These are phyloP conservation scores for Helicorthomorpha holstii DNA, from an alignment of 1,140 invertebrate genomes.

Conservation along the genomic window DNA sequence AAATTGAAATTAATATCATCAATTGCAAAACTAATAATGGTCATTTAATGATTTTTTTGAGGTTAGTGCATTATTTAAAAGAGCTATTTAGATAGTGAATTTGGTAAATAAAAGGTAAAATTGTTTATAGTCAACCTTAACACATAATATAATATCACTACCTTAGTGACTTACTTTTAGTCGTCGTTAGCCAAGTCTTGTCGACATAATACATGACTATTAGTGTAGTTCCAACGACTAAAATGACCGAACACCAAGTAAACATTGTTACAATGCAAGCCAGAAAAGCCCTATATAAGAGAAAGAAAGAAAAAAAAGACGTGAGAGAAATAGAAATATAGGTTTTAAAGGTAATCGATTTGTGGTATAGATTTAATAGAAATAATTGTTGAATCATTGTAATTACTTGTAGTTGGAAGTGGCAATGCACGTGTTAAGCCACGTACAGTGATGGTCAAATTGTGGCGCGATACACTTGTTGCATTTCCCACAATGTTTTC, in stretches of 20 bases:
- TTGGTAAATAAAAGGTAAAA: too few species aligned
- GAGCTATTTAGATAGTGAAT: background rate
- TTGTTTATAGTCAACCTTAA: too few species aligned
- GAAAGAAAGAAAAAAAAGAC: background rate
- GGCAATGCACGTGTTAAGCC: conserved; percentile 93
- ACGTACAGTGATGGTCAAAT: conserved; percentile 92
- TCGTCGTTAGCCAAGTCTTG: background rate
- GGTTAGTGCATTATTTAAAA: background rate
- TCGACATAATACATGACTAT: background rate
- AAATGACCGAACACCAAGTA: background rate
- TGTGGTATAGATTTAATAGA: too few species aligned
- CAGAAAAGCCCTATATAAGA: background rate
- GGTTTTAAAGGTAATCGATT: too few species aligned
- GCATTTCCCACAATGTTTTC: conserved; percentile 90
- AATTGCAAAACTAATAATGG: background rate
- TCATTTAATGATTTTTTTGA: background rate
- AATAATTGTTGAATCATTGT: too few species aligned
- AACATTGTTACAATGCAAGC: background rate
- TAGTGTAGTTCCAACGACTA: background rate
- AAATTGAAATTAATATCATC: too few species aligned
- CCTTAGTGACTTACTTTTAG: too few species aligned
- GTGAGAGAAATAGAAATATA: too few species aligned
- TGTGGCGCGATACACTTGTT: conserved; percentile 85
- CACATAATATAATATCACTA: too few species aligned
- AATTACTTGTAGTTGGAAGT: conserved; percentile 57